These are phyloP conservation scores for Polymixis flavicincta DNA, from an alignment of 2,888 invertebrate genomes.

Conservation along the genomic window DNA sequence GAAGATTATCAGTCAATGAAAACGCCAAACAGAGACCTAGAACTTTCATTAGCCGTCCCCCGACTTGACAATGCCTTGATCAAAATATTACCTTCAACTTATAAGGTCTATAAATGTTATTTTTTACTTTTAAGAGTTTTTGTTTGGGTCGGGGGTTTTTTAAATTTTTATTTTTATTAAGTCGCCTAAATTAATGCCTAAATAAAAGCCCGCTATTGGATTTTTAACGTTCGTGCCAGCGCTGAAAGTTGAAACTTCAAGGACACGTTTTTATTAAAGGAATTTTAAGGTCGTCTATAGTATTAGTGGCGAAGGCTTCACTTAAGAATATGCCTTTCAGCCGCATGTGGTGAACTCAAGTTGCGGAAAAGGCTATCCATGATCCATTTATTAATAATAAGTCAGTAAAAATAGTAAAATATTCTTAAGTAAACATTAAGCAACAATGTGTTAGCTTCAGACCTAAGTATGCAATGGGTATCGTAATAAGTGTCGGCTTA, in stretches of 20 bases:
- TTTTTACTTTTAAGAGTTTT: no score
- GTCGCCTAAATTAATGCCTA: not conserved
- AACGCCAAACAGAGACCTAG: no score
- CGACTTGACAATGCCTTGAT: no score
- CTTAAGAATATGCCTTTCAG: not conserved
- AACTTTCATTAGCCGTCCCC: no score
- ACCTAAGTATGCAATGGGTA: slow-evolving; percentile 24
- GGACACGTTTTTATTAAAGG: not conserved
- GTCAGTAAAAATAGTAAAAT: not conserved
- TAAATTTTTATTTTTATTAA: no score
- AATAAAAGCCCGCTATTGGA: not conserved
- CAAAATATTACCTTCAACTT: no score
- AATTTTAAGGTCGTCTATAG: not conserved
- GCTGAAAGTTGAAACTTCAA: not conserved
- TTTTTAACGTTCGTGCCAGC: not conserved
- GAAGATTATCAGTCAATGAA: no score
- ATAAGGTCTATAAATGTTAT: no score
- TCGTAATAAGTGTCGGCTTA: slow-evolving; percentile 22
- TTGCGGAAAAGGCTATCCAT: not conserved
- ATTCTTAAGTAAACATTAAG: slow-evolving; percentile 25
- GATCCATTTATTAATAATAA: not conserved
- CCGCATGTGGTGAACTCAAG: not conserved
- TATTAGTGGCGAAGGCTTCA: not conserved
- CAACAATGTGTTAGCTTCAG: slow-evolving; percentile 26
- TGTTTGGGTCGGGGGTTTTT: no score